Evolutionary conservation across 53 echinoderm and acorn worm species (phyloP).

Genomic region (Henricia sp.): DNA sequence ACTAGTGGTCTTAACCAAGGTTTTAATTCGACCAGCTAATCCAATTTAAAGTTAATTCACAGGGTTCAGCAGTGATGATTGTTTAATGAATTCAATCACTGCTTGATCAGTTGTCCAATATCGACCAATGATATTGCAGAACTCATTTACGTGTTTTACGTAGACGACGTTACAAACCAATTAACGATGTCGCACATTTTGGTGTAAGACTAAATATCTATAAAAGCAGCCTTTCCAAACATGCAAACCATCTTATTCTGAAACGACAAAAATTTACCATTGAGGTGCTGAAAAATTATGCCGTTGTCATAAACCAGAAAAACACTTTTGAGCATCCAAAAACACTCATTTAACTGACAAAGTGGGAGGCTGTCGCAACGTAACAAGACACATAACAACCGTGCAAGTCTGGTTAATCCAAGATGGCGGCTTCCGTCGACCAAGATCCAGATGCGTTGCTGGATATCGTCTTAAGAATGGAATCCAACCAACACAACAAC

Average conservation of each 20-base stretch:
- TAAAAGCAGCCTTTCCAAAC: no score
- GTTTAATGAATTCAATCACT: slow-evolving; percentile 1
- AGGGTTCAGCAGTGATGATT: neutral
- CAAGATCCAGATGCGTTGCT: slow-evolving; percentile 33
- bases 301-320: no score
- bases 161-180: no score
- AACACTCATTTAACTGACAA: neutral
- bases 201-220: no score
- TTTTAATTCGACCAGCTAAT: neutral
- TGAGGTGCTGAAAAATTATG: no score
- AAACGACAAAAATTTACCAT: no score
- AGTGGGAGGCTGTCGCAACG: neutral
- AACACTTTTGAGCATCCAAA: neutral
- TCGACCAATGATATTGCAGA: slow-evolving; percentile 21
- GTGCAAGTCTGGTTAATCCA: neutral
- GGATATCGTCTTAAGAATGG: slow-evolving; percentile 40
- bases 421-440: neutral
- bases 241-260: no score
- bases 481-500: neutral
- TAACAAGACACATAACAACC: neutral
- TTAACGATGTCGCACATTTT: no score
- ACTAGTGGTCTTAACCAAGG: no score
- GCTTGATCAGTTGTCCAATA: neutral
- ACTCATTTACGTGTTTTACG: neutral
- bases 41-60: slow-evolving; percentile 17